These are phyloP conservation scores for Lethenteron reissneri DNA, from an alignment of 2,113 vertebrate species.

Conservation along the genomic window DNA sequence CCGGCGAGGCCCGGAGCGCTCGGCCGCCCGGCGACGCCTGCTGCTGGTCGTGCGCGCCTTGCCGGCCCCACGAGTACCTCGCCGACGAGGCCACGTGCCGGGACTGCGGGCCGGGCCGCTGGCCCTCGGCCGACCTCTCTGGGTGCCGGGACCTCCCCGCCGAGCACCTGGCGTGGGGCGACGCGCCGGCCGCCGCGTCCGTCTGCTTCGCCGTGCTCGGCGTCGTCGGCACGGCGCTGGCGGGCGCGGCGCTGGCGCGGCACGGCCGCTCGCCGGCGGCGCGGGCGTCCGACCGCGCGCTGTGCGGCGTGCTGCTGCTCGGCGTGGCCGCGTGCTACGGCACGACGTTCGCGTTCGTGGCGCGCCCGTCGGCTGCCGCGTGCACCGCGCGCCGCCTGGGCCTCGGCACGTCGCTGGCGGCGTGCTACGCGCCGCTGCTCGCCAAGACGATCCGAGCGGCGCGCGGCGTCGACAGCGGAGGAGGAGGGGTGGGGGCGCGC, in stretches of 20 bases:
- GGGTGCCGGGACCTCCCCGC: conserved; percentile 77
- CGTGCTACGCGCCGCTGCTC: conserved; percentile 85
- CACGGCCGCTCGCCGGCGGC: conserved; percentile 86
- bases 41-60: conserved; percentile 95
- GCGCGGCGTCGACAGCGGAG: conserved; percentile 36
- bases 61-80: conserved; percentile 67
- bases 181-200: conserved; percentile 91
- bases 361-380: conserved; percentile 72
- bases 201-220: conserved; percentile 79
- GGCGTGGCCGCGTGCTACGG: conserved; percentile 82
- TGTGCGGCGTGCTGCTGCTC: conserved; percentile 76
- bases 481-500: too few relatives aligned
- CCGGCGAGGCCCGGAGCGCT: conserved; percentile 20
- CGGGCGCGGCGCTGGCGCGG: conserved; percentile 62
- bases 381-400: conserved; percentile 69
- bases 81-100: conserved; percentile 81
- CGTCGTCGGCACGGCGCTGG: conserved; percentile 62
- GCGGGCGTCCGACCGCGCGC: conserved; percentile 89
- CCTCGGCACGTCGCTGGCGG: conserved; percentile 73
- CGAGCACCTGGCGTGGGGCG: conserved; percentile 95
- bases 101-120: conserved; percentile 65
- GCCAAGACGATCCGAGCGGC: conserved; percentile 97
- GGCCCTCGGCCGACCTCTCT: conserved; percentile 60
- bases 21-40: conserved; percentile 81
- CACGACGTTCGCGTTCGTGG: conserved; percentile 95